Percentiles rank a stretch among this genome's conserved stretches.
phyloP scores from a whole-genome alignment of 2,113 vertebrate genomes.

The Psittacula cyanocephala region DNA sequence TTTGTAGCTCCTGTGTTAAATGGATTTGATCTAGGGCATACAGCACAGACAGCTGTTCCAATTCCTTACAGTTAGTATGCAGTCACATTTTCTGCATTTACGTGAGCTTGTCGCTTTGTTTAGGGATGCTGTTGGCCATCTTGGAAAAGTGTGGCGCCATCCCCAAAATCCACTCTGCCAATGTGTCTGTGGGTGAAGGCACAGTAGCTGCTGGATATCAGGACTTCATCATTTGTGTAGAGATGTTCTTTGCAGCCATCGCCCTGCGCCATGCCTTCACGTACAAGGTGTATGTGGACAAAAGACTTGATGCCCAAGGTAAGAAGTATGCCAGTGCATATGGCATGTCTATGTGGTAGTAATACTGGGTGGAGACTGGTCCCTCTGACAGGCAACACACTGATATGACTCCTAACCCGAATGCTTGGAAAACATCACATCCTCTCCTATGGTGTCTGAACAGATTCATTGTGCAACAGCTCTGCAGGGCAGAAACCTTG shows the following conservation, averaged over 20 bases:
- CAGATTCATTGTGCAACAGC: slow-evolving; percentile 9
- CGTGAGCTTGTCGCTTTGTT: neutral
- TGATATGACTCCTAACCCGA: neutral
- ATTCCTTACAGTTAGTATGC: neutral
- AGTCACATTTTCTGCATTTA: neutral
- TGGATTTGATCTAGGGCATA: neutral
- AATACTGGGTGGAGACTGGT: neutral
- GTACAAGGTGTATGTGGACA: slow-evolving; percentile 90
- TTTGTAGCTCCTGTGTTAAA: neutral
- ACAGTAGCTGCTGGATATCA: slow-evolving; percentile 96
- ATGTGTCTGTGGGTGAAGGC: slow-evolving; percentile 90
- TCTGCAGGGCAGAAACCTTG: slow-evolving; percentile 8
- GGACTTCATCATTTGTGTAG: slow-evolving; percentile 97
- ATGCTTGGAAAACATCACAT: neutral
- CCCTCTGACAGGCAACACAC: neutral
- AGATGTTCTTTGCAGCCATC: slow-evolving; percentile 97
- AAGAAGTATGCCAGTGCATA: neutral
- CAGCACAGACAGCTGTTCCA: neutral
- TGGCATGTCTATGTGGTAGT: neutral
- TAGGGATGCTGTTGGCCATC: slow-evolving; percentile 96
- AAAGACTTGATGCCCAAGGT: slow-evolving; percentile 92
- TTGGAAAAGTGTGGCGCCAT: slow-evolving; percentile 96
- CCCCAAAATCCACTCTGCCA: slow-evolving; percentile 88
- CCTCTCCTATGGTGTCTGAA: slow-evolving; percentile 6
- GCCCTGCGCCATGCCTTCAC: slow-evolving; percentile 94